Percentiles rank a stretch among this genome's conserved stretches.
phyloP scores from a whole-genome alignment of 2,113 vertebrate species.

The Erinaceus europaeus region DNA sequence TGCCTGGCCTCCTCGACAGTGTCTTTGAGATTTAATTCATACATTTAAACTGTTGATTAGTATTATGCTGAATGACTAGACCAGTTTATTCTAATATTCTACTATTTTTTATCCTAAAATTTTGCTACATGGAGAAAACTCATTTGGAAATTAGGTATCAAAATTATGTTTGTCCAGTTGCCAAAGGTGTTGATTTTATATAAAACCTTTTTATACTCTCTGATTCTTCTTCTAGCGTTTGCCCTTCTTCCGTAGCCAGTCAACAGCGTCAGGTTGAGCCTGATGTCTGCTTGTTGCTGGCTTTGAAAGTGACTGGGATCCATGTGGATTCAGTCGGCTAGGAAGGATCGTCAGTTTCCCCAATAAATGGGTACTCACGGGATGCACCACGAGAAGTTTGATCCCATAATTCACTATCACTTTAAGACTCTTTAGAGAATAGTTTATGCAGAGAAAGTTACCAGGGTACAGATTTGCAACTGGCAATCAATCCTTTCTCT shows the following conservation, averaged over 20 bases:
- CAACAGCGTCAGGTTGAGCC: no score
- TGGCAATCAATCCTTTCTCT: neutral
- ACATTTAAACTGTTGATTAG: conserved; percentile 20
- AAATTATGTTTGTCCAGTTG: neutral
- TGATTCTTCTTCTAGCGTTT: no score
- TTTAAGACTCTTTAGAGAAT: conserved; percentile 31
- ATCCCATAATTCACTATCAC: neutral
- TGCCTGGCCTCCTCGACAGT: no score
- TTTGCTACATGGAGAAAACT: neutral
- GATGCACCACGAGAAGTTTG: no score
- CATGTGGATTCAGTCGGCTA: no score
- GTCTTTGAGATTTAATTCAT: conserved; percentile 17
- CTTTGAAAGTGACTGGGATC: no score
- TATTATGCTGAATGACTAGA: neutral
- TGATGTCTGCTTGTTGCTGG: no score
- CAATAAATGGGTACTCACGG: no score
- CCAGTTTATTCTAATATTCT: conserved; percentile 4
- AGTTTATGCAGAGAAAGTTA: neutral
- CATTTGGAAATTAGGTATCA: neutral
- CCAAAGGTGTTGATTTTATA: conserved; percentile 12
- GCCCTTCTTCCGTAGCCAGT: no score
- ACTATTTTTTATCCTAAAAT: conserved; percentile 17
- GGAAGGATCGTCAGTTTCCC: no score
- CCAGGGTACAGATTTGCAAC: neutral
- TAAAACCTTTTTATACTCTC: neutral